Evolutionary conservation across 2,888 invertebrate species (phyloP).

Genomic region (Nowickia ferox): DNA sequence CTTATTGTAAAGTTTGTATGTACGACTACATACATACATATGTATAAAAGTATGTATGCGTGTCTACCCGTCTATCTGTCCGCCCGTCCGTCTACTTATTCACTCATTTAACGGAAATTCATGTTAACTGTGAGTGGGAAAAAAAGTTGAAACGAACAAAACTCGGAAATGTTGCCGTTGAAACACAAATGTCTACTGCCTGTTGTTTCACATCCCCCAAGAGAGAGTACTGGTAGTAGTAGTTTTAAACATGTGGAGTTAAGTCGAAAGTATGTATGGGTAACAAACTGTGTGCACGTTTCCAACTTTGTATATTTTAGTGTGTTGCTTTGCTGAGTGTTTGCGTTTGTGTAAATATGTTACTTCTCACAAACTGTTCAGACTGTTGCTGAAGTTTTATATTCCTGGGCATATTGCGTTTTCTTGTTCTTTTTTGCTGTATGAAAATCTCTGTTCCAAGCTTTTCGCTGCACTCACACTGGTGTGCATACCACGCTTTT

Average conservation of each 20-base stretch:
- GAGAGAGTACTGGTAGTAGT: constrained; percentile 34
- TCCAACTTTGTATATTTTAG: constrained; percentile 76
- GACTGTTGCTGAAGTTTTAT: constrained; percentile 71
- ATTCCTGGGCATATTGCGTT: constrained; percentile 61
- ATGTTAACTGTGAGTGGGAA: constrained; percentile 74
- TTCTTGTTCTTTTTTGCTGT: constrained; percentile 22
- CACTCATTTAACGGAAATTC: constrained; percentile 75
- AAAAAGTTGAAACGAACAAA: constrained; percentile 72
- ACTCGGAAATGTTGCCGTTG: constrained; percentile 82
- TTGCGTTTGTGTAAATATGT: constrained; percentile 40
- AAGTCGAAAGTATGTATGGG: constrained; percentile 30
- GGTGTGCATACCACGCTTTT: background rate
- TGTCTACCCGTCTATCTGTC: constrained; percentile 18
- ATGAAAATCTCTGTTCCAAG: constrained; percentile 18
- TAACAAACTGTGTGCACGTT: constrained; percentile 72
- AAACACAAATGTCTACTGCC: constrained; percentile 79
- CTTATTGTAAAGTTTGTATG: constrained; percentile 44
- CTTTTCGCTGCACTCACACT: constrained; percentile 23
- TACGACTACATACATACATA: background rate
- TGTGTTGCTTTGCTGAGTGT: constrained; percentile 21
- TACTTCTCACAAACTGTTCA: constrained; percentile 55
- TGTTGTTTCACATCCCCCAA: constrained; percentile 70
- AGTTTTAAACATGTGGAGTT: constrained; percentile 59
- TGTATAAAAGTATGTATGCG: background rate
- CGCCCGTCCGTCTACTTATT: constrained; percentile 57